A percentile compares a stretch with the other conserved stretches of the same genome.
These are phyloP conservation scores for Actenoides hombroni DNA, from an alignment of 2,113 vertebrate species.

Conservation along the genomic window DNA sequence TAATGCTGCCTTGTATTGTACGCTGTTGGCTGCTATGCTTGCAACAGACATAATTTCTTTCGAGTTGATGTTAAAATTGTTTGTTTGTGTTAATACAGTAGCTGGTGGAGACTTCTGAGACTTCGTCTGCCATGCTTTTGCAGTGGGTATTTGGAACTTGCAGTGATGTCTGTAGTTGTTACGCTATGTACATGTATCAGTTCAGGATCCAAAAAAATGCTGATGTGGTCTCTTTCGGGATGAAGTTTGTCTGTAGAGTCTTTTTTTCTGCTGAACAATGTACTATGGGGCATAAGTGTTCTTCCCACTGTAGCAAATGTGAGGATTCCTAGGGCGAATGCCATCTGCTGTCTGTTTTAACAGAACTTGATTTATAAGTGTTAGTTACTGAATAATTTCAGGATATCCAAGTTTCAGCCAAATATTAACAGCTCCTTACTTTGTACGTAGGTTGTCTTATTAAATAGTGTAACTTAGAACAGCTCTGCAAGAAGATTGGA, in stretches of 20 bases:
- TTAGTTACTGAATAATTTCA: conserved; percentile 20
- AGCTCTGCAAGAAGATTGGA: background rate
- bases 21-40: background rate
- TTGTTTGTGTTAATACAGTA: background rate
- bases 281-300: background rate
- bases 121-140: background rate
- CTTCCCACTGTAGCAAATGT: background rate
- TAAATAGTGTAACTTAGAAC: conserved; percentile 16
- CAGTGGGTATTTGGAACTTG: background rate
- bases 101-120: background rate
- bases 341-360: background rate
- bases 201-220: background rate
- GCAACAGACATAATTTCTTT: background rate
- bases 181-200: rapidly evolving
- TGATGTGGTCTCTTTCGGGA: background rate
- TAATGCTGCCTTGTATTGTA: background rate
- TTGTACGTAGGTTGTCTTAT: background rate
- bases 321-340: background rate
- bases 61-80: background rate
- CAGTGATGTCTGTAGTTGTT: background rate
- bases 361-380: conserved; percentile 15
- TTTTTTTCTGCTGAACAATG: background rate
- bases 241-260: background rate
- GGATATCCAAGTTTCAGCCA: background rate
- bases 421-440: conserved; percentile 19